These are phyloP conservation scores for Meta bourneti DNA, from an alignment of 2,888 invertebrate species.

Conservation along the genomic window DNA sequence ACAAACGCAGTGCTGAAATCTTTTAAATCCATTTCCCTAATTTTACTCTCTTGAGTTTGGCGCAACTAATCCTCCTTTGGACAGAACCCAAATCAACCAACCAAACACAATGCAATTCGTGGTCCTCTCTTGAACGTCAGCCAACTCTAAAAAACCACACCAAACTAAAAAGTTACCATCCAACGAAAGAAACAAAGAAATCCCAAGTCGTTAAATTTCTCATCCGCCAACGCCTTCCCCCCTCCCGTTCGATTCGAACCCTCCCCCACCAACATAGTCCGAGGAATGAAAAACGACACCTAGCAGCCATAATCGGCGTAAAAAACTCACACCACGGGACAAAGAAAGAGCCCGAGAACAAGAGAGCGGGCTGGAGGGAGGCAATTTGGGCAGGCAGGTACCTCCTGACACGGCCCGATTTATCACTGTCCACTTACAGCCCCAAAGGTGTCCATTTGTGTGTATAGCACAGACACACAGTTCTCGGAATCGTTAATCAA, in stretches of 20 bases:
- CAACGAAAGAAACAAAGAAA: neutral
- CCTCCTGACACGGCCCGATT: conserved; percentile 18
- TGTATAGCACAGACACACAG: conserved; percentile 58
- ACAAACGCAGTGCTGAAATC: too few species aligned
- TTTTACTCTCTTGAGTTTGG: too few species aligned
- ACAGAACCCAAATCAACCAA: too few species aligned
- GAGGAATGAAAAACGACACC: conserved; percentile 44
- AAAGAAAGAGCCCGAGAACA: conserved; percentile 12
- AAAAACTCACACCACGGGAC: conserved; percentile 19
- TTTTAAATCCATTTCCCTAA: too few species aligned
- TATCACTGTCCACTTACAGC: conserved; percentile 66
- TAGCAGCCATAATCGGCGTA: conserved; percentile 17
- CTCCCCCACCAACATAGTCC: neutral
- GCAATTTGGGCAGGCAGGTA: too few species aligned
- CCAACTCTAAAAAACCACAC: too few species aligned
- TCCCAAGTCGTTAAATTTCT: conserved; percentile 1
- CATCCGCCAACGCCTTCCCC: conserved; percentile 12
- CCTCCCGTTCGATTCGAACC: neutral
- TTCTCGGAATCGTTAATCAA: conserved; percentile 61
- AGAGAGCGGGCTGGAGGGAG: conserved; percentile 30
- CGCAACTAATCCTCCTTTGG: too few species aligned
- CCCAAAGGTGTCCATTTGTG: conserved; percentile 71
- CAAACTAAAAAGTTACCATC: too few species aligned
- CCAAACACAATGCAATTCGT: too few species aligned
- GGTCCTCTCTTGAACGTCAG: too few species aligned